Evolutionary conservation across 2,888 invertebrate genomes (phyloP), one percentile per base, ranked within the genome.

Genomic region (Agrochola lychnidis): DNA sequence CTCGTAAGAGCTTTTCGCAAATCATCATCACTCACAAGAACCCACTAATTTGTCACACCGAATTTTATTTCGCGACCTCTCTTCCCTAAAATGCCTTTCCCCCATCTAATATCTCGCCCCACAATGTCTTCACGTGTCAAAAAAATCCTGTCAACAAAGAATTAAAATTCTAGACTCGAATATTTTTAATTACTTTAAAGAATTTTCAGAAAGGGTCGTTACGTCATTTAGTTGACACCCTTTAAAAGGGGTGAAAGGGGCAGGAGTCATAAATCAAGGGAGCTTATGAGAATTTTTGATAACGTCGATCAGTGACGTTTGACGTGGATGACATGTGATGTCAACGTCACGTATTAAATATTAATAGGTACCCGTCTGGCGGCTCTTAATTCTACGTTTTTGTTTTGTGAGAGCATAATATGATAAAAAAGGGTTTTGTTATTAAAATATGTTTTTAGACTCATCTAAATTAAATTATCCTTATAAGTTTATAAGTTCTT

Each of bases 141-240:
- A 82, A 84, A 83, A 76, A 57, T 42, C 76, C 62, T 51, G 62
- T 73, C 79, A 74, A 69, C 16, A 48, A 79, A 82, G 78, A 83
- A 86, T 86, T 82, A 73, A 76, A 83, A 87, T 83, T 85, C 74
- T 75, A 74, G 70, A 77, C 68, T 45, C 42, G 70, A 86, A 83
- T 69, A 87, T 88, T 91, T 93, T 92, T 92, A 93, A 93, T 92
- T 93, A 92, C 89, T 83, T 76, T 70, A 69, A 89, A 88, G 89
- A 90, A 91, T 92, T 88, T 78, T 80, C 40, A 78, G 84, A 88
- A 83, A 51, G 59, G 86, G 84, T 83, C 74, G 86, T 85, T 83
- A 42, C 22, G 76, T 86, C 84, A 85, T 79, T 76, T 84, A 81
- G 77, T 82, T 80, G 68, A 69, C 69, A 70, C 72, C 80, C 78